Conservation (phyloP, 2,888 invertebrate species). For the Cordylochernes scorpioides region DNA sequence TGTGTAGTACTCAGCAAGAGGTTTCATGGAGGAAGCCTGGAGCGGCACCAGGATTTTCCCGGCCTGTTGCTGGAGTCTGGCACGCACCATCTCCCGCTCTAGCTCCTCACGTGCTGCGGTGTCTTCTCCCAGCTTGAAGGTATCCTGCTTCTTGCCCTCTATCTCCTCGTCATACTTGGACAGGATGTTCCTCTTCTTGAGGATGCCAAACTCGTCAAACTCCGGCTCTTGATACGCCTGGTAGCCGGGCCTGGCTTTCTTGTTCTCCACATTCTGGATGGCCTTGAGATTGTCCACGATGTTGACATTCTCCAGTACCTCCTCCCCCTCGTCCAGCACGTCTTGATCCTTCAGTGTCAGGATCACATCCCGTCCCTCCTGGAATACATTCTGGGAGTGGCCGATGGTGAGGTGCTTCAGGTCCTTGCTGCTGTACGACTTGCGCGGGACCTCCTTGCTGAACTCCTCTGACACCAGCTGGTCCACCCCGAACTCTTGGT, state of each 20-base stretch:
- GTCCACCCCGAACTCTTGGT: conserved; percentile 69
- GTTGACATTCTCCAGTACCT: conserved; percentile 73
- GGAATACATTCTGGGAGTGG: conserved; percentile 40
- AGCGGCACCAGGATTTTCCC: too few relatives aligned
- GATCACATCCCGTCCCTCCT: conserved; percentile 56
- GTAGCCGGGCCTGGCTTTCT: conserved; percentile 44
- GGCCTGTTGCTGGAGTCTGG: too few relatives aligned
- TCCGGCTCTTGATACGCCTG: conserved; percentile 52
- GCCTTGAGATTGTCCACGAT: conserved; percentile 56
- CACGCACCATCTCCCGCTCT: too few relatives aligned
- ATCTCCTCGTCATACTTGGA: conserved; percentile 87
- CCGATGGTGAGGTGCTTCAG: conserved; percentile 57
- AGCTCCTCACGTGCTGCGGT: too few relatives aligned
- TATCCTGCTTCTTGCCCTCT: conserved; percentile 35
- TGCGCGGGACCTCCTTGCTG: conserved; percentile 24
- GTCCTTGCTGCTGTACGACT: conserved; percentile 39
- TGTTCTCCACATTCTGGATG: conserved; percentile 53
- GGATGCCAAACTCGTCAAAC: conserved; percentile 29
- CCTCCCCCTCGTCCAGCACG: conserved; percentile 53
- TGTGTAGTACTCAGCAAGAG: too few relatives aligned
- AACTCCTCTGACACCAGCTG: conserved; percentile 55
- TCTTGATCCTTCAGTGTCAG: conserved; percentile 78
- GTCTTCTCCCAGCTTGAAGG: conserved; percentile 45
- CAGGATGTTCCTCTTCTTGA: conserved; percentile 37
- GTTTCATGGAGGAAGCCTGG: too few relatives aligned